phyloP scores from a whole-genome alignment of 2,888 invertebrate genomes.

The Germaria angustata region DNA sequence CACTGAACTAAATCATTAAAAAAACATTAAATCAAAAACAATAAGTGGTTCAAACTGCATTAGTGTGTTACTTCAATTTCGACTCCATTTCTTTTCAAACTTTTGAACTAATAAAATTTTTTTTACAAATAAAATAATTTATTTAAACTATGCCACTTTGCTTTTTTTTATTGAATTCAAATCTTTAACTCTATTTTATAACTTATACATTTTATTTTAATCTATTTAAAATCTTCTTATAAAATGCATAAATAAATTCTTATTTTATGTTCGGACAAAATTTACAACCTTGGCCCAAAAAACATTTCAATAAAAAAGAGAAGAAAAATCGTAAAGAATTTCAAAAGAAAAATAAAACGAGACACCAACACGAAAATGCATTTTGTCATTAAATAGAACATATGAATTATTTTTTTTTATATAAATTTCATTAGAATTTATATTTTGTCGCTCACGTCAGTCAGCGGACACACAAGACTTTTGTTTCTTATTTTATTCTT shows the following conservation, averaged over 20 bases:
- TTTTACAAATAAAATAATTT: neutral
- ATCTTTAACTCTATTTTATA: neutral
- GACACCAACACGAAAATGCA: slow-evolving; percentile 24
- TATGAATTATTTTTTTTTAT: neutral
- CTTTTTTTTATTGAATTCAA: neutral
- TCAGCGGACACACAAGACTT: neutral
- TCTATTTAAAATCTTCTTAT: neutral
- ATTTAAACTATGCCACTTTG: neutral
- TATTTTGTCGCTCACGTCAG: neutral
- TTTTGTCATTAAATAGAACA: slow-evolving; percentile 32
- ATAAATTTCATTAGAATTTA: slow-evolving; percentile 26
- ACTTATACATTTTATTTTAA: neutral
- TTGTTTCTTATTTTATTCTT: neutral
- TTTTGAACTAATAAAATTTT: neutral
- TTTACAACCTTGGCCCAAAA: slow-evolving; percentile 55
- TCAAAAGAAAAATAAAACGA: neutral
- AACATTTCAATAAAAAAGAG: neutral
- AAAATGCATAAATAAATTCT: slow-evolving; percentile 14
- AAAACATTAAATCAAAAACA: neutral
- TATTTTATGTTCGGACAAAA: slow-evolving; percentile 9
- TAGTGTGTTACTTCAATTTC: neutral
- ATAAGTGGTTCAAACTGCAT: neutral
- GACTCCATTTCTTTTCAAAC: neutral
- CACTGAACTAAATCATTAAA: neutral
- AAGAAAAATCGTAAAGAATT: neutral